Evolutionary conservation across 1,140 invertebrate species (phyloP).

Genomic region (Periplaneta americana): DNA sequence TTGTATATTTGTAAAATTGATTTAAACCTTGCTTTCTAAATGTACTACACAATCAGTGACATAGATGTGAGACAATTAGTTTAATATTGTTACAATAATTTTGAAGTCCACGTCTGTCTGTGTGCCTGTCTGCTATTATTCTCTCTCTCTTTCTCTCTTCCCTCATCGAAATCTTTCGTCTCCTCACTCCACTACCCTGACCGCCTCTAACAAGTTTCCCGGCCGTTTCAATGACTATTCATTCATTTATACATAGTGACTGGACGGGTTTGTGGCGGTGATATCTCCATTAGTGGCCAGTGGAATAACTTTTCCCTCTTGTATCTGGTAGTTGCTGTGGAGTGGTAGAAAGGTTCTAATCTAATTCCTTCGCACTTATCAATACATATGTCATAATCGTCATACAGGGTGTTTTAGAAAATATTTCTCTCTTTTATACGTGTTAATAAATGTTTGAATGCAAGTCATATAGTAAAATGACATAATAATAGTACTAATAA

Average conservation of each 20-base stretch:
- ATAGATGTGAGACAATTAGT: neutral
- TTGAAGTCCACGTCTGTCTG: neutral
- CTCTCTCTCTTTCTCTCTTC: too few relatives aligned
- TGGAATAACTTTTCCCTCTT: neutral
- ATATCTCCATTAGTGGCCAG: neutral
- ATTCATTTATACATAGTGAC: slow-evolving; percentile 4
- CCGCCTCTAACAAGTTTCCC: neutral
- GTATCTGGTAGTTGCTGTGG: neutral
- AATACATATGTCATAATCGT: neutral
- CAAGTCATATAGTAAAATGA: too few relatives aligned
- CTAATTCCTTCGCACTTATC: neutral
- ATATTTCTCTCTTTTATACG: too few relatives aligned
- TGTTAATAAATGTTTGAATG: too few relatives aligned
- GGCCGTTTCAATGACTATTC: neutral
- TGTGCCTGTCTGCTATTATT: too few relatives aligned
- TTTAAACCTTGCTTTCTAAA: too few relatives aligned
- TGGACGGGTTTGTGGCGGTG: neutral
- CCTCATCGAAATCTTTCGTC: neutral
- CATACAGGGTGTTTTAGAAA: neutral
- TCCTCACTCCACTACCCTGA: neutral
- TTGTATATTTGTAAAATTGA: too few relatives aligned
- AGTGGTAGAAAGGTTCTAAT: neutral
- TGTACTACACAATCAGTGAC: too few relatives aligned
- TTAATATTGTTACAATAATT: neutral
- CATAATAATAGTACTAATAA: too few relatives aligned